Base-by-base conservation (phyloP, 2,113 vertebrate genomes). In the Dipodomys merriami region DNA sequence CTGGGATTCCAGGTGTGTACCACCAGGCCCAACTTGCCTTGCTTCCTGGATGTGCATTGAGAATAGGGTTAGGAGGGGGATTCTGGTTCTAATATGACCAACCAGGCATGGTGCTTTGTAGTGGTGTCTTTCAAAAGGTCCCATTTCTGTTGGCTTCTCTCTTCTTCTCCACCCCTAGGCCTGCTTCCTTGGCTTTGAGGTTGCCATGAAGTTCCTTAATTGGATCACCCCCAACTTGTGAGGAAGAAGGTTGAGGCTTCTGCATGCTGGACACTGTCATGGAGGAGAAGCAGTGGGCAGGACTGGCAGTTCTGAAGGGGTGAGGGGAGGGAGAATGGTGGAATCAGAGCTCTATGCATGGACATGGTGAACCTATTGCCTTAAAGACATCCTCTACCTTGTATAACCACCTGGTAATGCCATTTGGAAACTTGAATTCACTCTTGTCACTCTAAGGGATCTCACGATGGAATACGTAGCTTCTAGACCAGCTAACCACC, bases 171-270 rank as follows among this genome's bases (percentile, higher is more conserved):
- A 90, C 20, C 96, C 65, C 86, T 96, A 99, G 99, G 99, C 99
- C 30, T 99, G 99, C 94, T 99, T 99, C 98, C 98, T 99, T 95
- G 99, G 99, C 88, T 99, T 99, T 95, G 99, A 99, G 97, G 39
- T 99, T 1, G 99, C 99, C 64, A 99, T 99, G 99, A 99, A 99
- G 98, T 99, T 99, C 96, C 98, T 99, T 85, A 99, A 99, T 97
- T 99, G 99, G 99, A 0, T 98, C 0, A 98, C 95, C 30, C 99
- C 99, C 2, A 96, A 97, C 93, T 94, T 99, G 77, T 99, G 98
- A 99, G 91, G 86, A 94, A 49, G 23, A 74, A 86, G 86, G 88
- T 88, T 83, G 8, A 76, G 74, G 68, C n/a, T 87, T 84, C 68
- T 88, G 94, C 91, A 4, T 25, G 49, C 74, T 90, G 89, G 81